Conservation (phyloP, 2,888 invertebrate species). For the Pandemis heparana region DNA sequence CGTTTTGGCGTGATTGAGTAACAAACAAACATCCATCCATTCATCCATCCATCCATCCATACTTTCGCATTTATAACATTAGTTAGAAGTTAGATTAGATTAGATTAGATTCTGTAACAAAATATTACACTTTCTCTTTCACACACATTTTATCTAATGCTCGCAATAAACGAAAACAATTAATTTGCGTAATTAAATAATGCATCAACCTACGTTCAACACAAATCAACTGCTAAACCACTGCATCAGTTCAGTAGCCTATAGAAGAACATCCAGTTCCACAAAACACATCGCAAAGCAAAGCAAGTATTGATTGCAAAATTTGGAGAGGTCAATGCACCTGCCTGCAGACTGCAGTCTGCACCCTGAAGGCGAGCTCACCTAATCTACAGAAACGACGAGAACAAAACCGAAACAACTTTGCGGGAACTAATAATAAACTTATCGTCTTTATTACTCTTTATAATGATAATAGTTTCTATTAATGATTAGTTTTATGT, state of each 20-base stretch:
- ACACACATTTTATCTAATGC: neutral
- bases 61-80: no score
- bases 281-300: neutral
- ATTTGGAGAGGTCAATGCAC: conserved; percentile 27
- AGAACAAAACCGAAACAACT: conserved; percentile 10
- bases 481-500: neutral
- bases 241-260: neutral
- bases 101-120: neutral
- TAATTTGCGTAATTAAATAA: neutral
- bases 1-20: no score
- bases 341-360: neutral
- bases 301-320: conserved; percentile 15
- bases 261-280: neutral
- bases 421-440: neutral
- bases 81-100: no score
- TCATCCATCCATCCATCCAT: no score
- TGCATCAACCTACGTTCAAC: neutral
- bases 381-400: neutral
- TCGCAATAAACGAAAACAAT: neutral
- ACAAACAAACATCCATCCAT: no score
- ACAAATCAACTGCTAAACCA: neutral
- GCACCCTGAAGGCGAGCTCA: neutral
- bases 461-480: neutral
- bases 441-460: neutral
- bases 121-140: neutral